Percentiles rank a stretch among this genome's conserved stretches.
Evolutionary conservation across 2,113 vertebrate species (phyloP).

Genomic region (Clinocottus analis): DNA sequence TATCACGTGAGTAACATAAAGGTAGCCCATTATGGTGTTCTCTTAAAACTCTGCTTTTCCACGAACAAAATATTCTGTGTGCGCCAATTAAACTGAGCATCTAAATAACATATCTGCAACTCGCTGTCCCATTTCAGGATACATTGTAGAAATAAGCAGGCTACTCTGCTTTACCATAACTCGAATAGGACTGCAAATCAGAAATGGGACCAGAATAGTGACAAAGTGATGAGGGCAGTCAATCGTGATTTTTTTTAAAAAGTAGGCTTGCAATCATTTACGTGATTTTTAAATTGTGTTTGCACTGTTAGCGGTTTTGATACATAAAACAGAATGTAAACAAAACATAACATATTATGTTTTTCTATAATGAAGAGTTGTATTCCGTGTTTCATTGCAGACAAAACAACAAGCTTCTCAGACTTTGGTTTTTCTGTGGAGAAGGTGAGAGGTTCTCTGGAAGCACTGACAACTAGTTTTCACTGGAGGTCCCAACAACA

Average conservation of each 20-base stretch:
- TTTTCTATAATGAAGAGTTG: background rate
- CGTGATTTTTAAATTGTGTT: background rate
- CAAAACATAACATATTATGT: background rate
- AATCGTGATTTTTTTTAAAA: background rate
- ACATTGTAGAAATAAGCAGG: background rate
- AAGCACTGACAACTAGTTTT: constrained; percentile 13
- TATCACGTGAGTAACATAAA: background rate
- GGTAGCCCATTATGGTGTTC: background rate
- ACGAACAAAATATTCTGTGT: background rate
- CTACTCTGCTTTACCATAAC: background rate
- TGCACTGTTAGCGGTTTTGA: background rate
- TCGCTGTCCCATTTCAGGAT: background rate
- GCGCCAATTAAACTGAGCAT: background rate
- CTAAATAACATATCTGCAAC: background rate
- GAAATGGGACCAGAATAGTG: background rate
- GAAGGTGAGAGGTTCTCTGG: background rate
- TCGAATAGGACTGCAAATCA: background rate
- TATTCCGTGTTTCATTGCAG: background rate
- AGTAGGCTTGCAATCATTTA: background rate
- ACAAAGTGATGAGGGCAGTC: background rate
- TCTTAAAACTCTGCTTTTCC: background rate
- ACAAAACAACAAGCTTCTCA: background rate
- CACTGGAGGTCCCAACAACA: constrained; percentile 62
- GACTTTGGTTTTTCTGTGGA: background rate
- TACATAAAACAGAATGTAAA: background rate